A percentile compares a stretch with the other conserved stretches of the same genome.
These are phyloP conservation scores for Taenioides sp. DNA, from an alignment of 2,797 vertebrate species.

Conservation along the genomic window DNA sequence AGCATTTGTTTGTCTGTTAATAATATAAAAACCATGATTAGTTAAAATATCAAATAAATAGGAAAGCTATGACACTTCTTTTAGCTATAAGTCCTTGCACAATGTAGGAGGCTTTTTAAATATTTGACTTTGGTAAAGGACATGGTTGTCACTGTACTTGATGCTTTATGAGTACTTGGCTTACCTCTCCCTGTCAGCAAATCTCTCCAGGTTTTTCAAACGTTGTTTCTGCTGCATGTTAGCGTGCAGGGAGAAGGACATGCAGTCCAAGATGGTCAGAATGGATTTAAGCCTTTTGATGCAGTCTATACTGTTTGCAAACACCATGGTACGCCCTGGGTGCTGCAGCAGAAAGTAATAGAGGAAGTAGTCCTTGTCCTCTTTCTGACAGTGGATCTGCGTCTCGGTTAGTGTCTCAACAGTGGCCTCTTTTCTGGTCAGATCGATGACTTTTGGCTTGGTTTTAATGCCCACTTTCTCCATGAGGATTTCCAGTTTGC, in stretches of 20 bases:
- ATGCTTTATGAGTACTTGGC: constrained; percentile 27
- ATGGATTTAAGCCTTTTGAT: constrained; percentile 92
- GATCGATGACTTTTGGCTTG: constrained; percentile 93
- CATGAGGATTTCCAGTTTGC: constrained; percentile 88
- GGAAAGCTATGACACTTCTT: too few species aligned
- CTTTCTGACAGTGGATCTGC: constrained; percentile 87
- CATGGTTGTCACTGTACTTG: neutral
- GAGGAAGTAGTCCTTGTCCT: constrained; percentile 93
- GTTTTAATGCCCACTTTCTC: constrained; percentile 89
- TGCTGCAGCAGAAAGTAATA: constrained; percentile 95
- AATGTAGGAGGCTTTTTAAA: too few species aligned
- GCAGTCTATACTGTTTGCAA: constrained; percentile 97
- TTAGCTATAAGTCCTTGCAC: too few species aligned
- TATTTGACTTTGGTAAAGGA: too few species aligned
- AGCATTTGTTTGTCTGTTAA: too few species aligned
- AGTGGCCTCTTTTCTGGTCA: constrained; percentile 91
- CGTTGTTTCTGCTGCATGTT: constrained; percentile 99
- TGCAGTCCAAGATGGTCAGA: constrained; percentile 85
- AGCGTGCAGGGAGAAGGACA: constrained; percentile 89
- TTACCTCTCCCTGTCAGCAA: constrained; percentile 90
- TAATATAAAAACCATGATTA: too few species aligned
- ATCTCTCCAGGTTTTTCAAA: constrained; percentile 93
- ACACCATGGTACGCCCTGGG: constrained; percentile 94
- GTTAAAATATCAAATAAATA: too few species aligned
- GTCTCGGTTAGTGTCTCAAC: constrained; percentile 93